These are phyloP conservation scores for Dasypogon diadema DNA, from an alignment of 2,888 invertebrate species.

Conservation along the genomic window DNA sequence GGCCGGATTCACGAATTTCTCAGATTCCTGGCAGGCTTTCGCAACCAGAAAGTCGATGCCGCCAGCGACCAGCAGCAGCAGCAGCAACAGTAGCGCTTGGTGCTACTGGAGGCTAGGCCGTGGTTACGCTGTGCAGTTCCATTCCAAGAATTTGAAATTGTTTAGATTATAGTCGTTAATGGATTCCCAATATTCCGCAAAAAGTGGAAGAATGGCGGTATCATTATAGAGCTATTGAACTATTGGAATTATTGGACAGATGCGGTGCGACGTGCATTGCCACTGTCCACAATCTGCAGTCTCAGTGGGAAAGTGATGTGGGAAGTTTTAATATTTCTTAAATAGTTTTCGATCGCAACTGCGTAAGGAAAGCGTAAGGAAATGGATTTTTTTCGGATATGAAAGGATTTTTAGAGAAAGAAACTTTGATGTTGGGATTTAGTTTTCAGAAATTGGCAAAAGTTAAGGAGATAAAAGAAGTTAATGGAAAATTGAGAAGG, in stretches of 20 bases:
- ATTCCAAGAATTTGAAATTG: slow-evolving; percentile 51
- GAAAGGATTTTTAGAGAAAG: too few species aligned
- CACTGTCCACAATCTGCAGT: too few species aligned
- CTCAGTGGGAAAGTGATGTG: too few species aligned
- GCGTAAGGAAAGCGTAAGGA: too few species aligned
- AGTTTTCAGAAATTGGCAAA: too few species aligned
- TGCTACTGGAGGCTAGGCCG: slow-evolving; percentile 9
- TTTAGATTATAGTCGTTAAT: slow-evolving; percentile 18
- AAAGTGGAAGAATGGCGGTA: slow-evolving; percentile 24
- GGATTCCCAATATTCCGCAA: slow-evolving; percentile 11
- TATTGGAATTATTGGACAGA: slow-evolving; percentile 7
- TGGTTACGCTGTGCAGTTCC: slow-evolving; percentile 16
- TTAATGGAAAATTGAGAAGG: too few species aligned
- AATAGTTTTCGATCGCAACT: too few species aligned
- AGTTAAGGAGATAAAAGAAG: too few species aligned
- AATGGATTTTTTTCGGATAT: too few species aligned
- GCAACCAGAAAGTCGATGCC: slow-evolving; percentile 46
- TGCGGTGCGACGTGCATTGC: neutral
- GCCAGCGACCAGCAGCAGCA: neutral
- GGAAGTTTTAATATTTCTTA: too few species aligned
- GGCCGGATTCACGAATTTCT: slow-evolving; percentile 54
- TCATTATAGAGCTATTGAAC: slow-evolving; percentile 35
- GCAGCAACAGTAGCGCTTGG: slow-evolving; percentile 39
- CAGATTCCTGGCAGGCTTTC: slow-evolving; percentile 44
- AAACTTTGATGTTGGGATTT: too few species aligned